phyloP scores from a whole-genome alignment of 2,797 vertebrate genomes.

The Acipenser oxyrinchus region DNA sequence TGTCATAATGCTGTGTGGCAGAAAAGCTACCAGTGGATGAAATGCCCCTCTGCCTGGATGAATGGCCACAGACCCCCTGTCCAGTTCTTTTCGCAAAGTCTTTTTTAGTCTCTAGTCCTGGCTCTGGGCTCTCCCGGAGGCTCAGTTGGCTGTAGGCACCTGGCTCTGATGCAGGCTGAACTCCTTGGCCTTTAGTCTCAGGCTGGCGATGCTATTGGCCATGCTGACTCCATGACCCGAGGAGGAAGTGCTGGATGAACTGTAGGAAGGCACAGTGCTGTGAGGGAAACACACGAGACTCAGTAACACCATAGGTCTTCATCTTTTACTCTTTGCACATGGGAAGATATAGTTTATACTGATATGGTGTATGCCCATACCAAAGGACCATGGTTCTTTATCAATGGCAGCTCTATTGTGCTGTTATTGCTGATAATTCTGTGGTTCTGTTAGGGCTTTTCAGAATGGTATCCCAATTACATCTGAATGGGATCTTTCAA shows the following conservation, averaged over 20 bases:
- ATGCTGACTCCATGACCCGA: conserved; percentile 61
- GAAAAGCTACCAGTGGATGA: neutral
- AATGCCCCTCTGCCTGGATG: no score
- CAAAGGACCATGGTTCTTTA: no score
- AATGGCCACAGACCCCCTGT: neutral
- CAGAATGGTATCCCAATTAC: no score
- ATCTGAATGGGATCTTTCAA: no score
- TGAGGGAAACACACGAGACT: neutral
- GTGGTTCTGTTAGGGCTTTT: no score
- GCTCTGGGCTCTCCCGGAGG: neutral
- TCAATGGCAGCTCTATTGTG: no score
- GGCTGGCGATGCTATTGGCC: conserved; percentile 71
- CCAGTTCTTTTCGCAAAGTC: conserved; percentile 1
- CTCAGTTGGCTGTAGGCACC: conserved; percentile 69
- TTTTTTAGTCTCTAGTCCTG: neutral
- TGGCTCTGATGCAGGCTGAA: conserved; percentile 71
- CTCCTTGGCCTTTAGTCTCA: conserved; percentile 72
- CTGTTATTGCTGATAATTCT: no score
- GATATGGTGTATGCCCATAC: no score
- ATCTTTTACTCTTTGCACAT: neutral
- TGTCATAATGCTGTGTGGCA: neutral
- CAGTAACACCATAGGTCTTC: neutral
- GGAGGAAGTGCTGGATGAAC: conserved; percentile 39
- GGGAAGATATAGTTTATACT: no score
- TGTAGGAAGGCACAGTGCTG: conserved; percentile 63